Evolutionary conservation across 2,888 invertebrate species (phyloP).

Genomic region (Drosophila maculinotata): DNA sequence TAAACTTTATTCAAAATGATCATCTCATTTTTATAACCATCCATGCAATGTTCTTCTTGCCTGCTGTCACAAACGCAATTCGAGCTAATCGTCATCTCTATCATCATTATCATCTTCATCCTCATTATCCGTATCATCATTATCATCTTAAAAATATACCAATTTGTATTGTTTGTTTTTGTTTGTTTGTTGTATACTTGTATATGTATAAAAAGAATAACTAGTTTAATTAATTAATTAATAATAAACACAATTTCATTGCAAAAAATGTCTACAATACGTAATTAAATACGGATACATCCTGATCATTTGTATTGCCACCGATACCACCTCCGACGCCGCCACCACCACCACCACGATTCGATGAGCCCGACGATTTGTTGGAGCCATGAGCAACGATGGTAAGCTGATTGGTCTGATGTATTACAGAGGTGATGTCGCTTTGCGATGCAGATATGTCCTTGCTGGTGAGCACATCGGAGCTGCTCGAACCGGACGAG

Average conservation of each 20-base stretch:
- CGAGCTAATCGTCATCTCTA: constrained; percentile 26
- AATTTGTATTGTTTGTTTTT: constrained; percentile 36
- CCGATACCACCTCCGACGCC: constrained; percentile 60
- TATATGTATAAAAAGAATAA: constrained; percentile 84
- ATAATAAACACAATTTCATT: constrained; percentile 83
- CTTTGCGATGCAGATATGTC: constrained; percentile 85
- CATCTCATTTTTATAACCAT: constrained; percentile 62
- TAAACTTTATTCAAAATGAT: constrained; percentile 82
- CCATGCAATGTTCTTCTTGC: constrained; percentile 26
- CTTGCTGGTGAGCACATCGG: constrained; percentile 85
- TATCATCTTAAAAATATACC: constrained; percentile 61
- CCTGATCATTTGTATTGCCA: constrained; percentile 85
- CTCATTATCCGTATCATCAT: constrained; percentile 11
- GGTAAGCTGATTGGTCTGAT: constrained; percentile 85
- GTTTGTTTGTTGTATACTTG: constrained; percentile 72
- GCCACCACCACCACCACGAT: constrained; percentile 81
- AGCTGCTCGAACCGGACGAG: constrained; percentile 85
- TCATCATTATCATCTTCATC: constrained; percentile 26
- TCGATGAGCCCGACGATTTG: constrained; percentile 85
- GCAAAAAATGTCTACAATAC: constrained; percentile 83
- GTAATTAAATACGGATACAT: constrained; percentile 85
- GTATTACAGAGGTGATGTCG: constrained; percentile 85
- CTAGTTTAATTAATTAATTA: constrained; percentile 78
- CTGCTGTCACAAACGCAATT: constrained; percentile 25
- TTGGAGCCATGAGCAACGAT: constrained; percentile 85